Evolutionary conservation across 2,888 invertebrate genomes (phyloP), one percentile per base, ranked within the genome.

Genomic region (Microdon myrmicae): DNA sequence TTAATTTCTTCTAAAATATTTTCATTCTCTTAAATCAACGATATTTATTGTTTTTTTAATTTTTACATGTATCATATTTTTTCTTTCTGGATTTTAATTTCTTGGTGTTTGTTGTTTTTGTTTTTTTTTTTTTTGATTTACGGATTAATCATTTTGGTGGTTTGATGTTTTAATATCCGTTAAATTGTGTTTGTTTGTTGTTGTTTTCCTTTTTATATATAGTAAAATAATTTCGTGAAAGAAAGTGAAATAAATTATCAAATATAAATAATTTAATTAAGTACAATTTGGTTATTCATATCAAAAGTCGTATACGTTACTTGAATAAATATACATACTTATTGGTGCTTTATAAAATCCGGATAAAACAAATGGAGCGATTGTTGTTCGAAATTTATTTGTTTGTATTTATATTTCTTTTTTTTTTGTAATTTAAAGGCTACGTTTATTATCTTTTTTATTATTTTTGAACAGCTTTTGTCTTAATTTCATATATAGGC

Each of bases 221-320:
- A 4, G 7, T 43, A 9, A 28, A 47, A 34, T 14, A n/a, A n/a
- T n/a, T n/a, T n/a, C n/a, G n/a, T n/a, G n/a, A n/a, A n/a, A n/a
- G n/a, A n/a, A n/a, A n/a, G n/a, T n/a, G n/a, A n/a, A n/a, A n/a
- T n/a, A n/a, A n/a, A n/a, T 13, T 31, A 1, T 26, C 23, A 19
- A 28, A 29, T 32, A 26, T 32, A 14, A 41, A 39, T 34, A 23
- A 47, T 41, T 55, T 47, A n/a, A n/a, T n/a, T n/a, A n/a, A n/a
- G n/a, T n/a, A n/a, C n/a, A n/a, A n/a, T 34, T 38, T 45, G 3
- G 38, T 16, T 23, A 28, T 39, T 20, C 37, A 25, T 41, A 41
- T 23, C 20, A 29, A 55, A 53, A 55, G 47, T 55, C 55, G 55
- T 55, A 55, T 55, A 55, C 55, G 35, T 47, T 47, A 47, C 55